Evolutionary conservation across 2,113 vertebrate genomes (phyloP), one percentile per base, ranked within the genome.

Genomic region (Trochalopteron elliotii): DNA sequence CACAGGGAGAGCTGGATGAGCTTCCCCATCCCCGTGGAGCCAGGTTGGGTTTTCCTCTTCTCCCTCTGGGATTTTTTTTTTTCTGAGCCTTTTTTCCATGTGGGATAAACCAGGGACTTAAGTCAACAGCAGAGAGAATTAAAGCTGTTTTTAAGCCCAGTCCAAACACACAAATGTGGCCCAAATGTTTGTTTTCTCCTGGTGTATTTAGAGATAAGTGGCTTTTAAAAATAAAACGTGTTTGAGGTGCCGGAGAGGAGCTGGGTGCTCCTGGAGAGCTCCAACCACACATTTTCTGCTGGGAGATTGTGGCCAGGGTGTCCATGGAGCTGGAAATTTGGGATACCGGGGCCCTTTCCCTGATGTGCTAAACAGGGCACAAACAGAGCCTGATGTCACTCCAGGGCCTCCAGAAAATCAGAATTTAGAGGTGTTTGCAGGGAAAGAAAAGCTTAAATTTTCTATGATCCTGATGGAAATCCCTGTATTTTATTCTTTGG

Each of bases 101-200:
- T 10, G 24, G 30, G 11, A 76, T 56, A 68, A 13, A 19, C 67
- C 75, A 23, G 64, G 27, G 44, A 4, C 87, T 67, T 59, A 20
- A 87, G 53, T 50, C 61, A 93, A 94, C 3, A 94, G 68, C 87
- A 13, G 33, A 39, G 81, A 61, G 74, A 61, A 30, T 68, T 6
- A 61, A 70, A 85, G 81, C 3, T 1, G 35, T 44, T 83, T 91
- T 68, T 39, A 78, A 82, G 52, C 69, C 37, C 84, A 52, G 35
- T 82, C 65, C 92, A 93, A 95, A 82, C 90, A 91, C 16, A 2
- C 16, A 23, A 19, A 56, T 3, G 69, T 21, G 35, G 24, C 56
- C 87, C 82, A 64, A 93, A 94, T 89, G 76, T 95, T 94, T 74
- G 59, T 82, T 87, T 75, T 78, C 53, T n/a, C 55, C 18, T 0